Base-by-base conservation (phyloP, 2,888 invertebrate species). In the Hoplodrina blanda region DNA sequence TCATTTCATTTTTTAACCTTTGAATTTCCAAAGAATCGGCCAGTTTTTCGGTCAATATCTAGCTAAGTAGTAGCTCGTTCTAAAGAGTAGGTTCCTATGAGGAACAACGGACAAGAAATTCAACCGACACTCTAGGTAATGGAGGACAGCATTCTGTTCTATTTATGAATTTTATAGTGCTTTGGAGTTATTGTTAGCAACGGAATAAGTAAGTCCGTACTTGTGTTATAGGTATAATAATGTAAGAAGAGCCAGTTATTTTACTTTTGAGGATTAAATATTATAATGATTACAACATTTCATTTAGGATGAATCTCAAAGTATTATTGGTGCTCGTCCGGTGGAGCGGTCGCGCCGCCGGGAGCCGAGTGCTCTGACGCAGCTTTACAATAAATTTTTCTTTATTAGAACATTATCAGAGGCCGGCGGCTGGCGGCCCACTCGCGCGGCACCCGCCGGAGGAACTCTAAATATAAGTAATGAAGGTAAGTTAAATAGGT, bases 351-450 rank as follows among this genome's bases (percentile, higher is more conserved):
- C 33, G 37, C 41, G 37, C 5, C 33, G 37, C 41, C 41, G 41
- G 13, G 13, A 41, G 11, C 41, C 30, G 10, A 44, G 25, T 15
- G 20, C 20, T 25, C 61, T 69, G 77, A 69, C 70, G 61, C 59
- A 52, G 70, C 70, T 61, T 53, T 57, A 53, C 56, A 44, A 62
- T 73, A 73, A 62, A 76, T 76, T 57, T 17, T 10, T 41, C 49
- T 61, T 76, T 69, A 76, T 33, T 57, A 44, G 61, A 57, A 69
- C 77, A 62, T 59, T 76, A 74, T 53, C 77, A 53, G 30, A 46
- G 41, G 13, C 25, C 25, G 25, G 25, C 25, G 25, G 2, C 25
- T 25, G 25, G 25, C n/a, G 17, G 50, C 46, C 15, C 60, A 20
- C 46, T 49, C 25, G 25, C 25, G 25, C 25, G 15, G 15, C 60